These are phyloP conservation scores for Bergia sp. DNA, from an alignment of 92 coral and sea anemone species.

Conservation along the genomic window DNA sequence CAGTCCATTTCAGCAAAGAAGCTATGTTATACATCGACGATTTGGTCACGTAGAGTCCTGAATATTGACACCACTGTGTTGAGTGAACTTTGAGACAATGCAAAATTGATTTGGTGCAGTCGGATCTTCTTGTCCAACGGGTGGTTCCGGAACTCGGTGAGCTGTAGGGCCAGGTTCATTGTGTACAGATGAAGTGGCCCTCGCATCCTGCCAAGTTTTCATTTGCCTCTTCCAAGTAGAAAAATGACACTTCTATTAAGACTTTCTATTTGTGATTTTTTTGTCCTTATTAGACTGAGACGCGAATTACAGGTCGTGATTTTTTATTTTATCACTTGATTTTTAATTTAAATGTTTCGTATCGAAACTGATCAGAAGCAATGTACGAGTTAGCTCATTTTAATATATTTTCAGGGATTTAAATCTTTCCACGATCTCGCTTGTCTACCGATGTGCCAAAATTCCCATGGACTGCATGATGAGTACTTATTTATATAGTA, in stretches of 20 bases:
- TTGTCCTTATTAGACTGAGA: neutral
- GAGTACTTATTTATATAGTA: too few relatives aligned
- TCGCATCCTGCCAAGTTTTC: neutral
- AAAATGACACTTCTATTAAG: neutral
- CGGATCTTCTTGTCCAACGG: neutral
- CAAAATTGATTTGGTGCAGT: neutral
- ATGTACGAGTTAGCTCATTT: too few relatives aligned
- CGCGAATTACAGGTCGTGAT: neutral
- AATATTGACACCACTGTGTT: too few relatives aligned
- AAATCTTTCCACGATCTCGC: too few relatives aligned
- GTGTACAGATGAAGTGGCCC: neutral
- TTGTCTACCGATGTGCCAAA: too few relatives aligned
- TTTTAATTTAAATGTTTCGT: neutral
- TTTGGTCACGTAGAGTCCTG: neutral
- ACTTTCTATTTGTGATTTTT: neutral
- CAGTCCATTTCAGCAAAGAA: too few relatives aligned
- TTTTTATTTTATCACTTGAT: too few relatives aligned
- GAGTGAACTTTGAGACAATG: neutral
- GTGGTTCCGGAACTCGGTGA: neutral
- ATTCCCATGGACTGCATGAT: too few relatives aligned
- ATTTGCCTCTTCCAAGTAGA: neutral
- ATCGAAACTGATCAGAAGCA: neutral
- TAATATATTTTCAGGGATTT: too few relatives aligned
- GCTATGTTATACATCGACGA: neutral
- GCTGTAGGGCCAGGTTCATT: neutral